Evolutionary conservation across 1,140 invertebrate genomes (phyloP), one percentile per base, ranked within the genome.

Genomic region (Ips typographus): DNA sequence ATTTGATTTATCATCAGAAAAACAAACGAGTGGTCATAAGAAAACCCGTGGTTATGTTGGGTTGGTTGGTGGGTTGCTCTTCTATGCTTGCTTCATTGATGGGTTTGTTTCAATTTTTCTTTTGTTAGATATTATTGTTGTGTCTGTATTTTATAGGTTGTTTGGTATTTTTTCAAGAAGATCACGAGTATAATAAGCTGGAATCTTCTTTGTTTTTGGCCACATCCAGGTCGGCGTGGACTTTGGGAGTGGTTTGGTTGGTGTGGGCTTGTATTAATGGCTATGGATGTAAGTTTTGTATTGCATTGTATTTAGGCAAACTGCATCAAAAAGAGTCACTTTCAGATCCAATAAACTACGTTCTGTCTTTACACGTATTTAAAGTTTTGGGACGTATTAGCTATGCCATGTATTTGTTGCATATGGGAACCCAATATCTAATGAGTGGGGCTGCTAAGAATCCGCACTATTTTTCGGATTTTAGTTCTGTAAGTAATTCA

Each of bases 251-350:
- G 5, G 68, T 71, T 7, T 76, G 76, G 76, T 71, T 77, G 36
- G 68, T 76, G n/a, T 73, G 75, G 74, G 72, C 74, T 49, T 77
- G 76, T 43, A 69, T 68, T 51, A 72, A 73, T 55, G 74, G 76
- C 51, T 71, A 74, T 61, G 76, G 72, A 68, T 73, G 74, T 76
- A 60, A 69, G 38, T 65, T 5, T 44, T 7, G 8, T 7, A 6
- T 36, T 22, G 22, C 51, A 38, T 53, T 39, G 6, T 2, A 59
- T 41, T 59, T 42, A 42, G 42, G 1, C 2, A 40, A 59, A 62
- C 37, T 8, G 6, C 1, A 22, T 49, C 7, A 49, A 8, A 8
- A 22, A 49, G 44, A 40, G 37, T 58, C 8, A 40, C 68, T 49
- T 74, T 52, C 42, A 75, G 74, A 73, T 1, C 71, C 73, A 47